These are phyloP conservation scores for Lophius piscatorius DNA, from an alignment of 2,113 vertebrate genomes.

Conservation along the genomic window DNA sequence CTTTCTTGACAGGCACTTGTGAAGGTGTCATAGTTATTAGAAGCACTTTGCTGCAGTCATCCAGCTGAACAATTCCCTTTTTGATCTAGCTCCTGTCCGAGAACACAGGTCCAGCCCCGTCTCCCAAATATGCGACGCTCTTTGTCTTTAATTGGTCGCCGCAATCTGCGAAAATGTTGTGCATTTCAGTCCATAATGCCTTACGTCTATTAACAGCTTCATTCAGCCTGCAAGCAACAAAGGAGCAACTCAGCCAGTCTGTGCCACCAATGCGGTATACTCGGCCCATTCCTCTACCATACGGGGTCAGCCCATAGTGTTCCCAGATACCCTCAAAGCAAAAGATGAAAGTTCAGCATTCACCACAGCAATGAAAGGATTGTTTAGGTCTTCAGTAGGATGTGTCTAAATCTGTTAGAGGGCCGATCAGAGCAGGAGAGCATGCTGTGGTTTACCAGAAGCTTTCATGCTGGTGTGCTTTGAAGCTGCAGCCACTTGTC, in stretches of 20 bases:
- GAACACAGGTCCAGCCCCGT: conserved; percentile 15
- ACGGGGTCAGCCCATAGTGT: conserved; percentile 32
- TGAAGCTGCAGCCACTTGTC: conserved; percentile 63
- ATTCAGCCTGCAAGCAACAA: conserved; percentile 57
- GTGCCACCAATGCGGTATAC: conserved; percentile 13
- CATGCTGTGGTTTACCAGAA: conserved; percentile 27
- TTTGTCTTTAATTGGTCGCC: conserved; percentile 55
- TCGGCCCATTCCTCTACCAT: conserved; percentile 49
- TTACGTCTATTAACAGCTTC: conserved; percentile 58
- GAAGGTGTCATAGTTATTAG: too few relatives aligned
- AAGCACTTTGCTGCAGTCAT: too few relatives aligned
- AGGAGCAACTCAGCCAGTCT: conserved; percentile 47
- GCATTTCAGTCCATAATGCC: conserved; percentile 51
- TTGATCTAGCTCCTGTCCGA: not conserved
- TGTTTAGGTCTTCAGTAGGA: conserved; percentile 47
- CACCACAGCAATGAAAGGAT: conserved; percentile 19
- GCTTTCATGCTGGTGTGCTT: conserved; percentile 53
- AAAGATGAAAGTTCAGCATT: conserved; percentile 21
- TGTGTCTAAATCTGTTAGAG: conserved; percentile 33
- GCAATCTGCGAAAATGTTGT: conserved; percentile 48
- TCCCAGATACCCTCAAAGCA: conserved; percentile 17
- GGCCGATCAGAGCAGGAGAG: conserved; percentile 22
- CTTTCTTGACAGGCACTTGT: conserved; percentile 44
- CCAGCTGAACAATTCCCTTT: conserved; percentile 25
- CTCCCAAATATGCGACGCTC: conserved; percentile 38